Percentiles rank a stretch among this genome's conserved stretches.
Conservation (phyloP, 1,140 invertebrate species). For the Psix sp. region DNA sequence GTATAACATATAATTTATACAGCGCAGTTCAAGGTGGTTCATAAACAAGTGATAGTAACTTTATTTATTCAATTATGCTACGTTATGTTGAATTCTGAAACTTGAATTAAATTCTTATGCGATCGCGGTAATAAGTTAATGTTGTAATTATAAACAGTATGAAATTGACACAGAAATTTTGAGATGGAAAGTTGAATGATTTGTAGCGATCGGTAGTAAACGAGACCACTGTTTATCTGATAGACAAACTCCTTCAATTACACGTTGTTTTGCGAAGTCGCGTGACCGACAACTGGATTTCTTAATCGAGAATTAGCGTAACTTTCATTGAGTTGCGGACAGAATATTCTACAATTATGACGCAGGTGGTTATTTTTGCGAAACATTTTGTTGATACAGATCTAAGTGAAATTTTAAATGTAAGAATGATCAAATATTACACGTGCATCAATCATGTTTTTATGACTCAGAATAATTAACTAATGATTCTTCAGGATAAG, state of each 20-base stretch:
- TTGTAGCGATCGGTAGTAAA: slow-evolving; percentile 45
- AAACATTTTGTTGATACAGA: slow-evolving; percentile 17
- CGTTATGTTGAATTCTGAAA: slow-evolving; percentile 31
- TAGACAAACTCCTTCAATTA: slow-evolving; percentile 64
- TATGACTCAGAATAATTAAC: too few species aligned
- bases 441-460: neutral
- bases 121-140: too few species aligned
- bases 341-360: slow-evolving; percentile 26
- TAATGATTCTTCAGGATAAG: too few species aligned
- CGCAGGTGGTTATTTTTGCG: slow-evolving; percentile 8
- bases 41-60: slow-evolving; percentile 44
- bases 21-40: slow-evolving; percentile 13
- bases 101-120: slow-evolving; percentile 64
- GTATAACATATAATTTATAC: slow-evolving; percentile 33
- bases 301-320: slow-evolving; percentile 38
- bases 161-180: slow-evolving; percentile 25
- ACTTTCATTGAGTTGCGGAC: slow-evolving; percentile 36
- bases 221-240: slow-evolving; percentile 61
- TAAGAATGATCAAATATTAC: too few species aligned
- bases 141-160: slow-evolving; percentile 2
- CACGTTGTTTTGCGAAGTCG: slow-evolving; percentile 44
- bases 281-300: slow-evolving; percentile 57
- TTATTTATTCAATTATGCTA: slow-evolving; percentile 62
- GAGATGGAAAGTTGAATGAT: slow-evolving; percentile 21
- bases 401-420: slow-evolving; percentile 27